Conservation (phyloP, 2,888 invertebrate species). For the Ormyrus pomaceus region DNA sequence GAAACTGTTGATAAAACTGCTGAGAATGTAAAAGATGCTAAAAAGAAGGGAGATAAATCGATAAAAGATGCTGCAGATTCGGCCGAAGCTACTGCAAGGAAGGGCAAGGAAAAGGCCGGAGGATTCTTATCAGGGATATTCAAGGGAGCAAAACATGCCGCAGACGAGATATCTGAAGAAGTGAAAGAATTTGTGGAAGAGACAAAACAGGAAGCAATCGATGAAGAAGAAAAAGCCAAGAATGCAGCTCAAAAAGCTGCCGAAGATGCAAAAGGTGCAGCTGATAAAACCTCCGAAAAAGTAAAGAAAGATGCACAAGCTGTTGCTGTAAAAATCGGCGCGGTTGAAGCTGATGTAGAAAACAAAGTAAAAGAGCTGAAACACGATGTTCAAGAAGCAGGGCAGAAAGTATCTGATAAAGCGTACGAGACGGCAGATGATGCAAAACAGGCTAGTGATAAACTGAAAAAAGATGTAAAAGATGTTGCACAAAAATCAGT, state of each 20-base stretch:
- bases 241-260: slow-evolving; percentile 46
- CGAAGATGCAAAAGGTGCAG: slow-evolving; percentile 57
- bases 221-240: slow-evolving; percentile 59
- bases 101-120: too few relatives aligned
- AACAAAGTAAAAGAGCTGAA: not conserved
- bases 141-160: slow-evolving; percentile 55
- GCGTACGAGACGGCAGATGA: slow-evolving; percentile 55
- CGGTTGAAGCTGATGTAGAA: not conserved
- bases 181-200: slow-evolving; percentile 70
- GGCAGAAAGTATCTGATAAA: not conserved
- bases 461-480: too few relatives aligned
- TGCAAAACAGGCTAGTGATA: too few relatives aligned
- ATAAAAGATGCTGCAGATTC: too few relatives aligned
- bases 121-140: slow-evolving; percentile 57
- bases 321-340: slow-evolving; percentile 16
- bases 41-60: too few relatives aligned
- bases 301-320: slow-evolving; percentile 67
- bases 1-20: slow-evolving; percentile 61
- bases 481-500: slow-evolving; percentile 35
- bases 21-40: slow-evolving; percentile 52
- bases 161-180: slow-evolving; percentile 56
- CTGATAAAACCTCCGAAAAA: slow-evolving; percentile 47
- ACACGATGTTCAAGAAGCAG: slow-evolving; percentile 41
- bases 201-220: slow-evolving; percentile 61
- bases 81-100: too few relatives aligned